Base-by-base conservation (phyloP, 2,888 invertebrate species). In the Apodemia hepburni region DNA sequence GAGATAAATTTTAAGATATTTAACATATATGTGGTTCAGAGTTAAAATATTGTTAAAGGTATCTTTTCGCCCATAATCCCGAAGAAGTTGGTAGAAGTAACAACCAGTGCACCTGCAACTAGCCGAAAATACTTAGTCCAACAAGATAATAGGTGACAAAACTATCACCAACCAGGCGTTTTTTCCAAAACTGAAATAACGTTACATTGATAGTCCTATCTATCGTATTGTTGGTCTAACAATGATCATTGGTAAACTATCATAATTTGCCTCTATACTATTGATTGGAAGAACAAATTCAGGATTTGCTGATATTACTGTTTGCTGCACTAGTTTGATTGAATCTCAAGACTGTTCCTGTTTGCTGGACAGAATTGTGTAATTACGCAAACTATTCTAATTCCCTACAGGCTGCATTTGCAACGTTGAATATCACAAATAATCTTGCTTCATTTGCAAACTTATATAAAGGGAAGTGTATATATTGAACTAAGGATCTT, bases 261-360 rank as follows among this genome's bases (percentile, higher is more conserved):
- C 8, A n/a, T 0, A 47, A 47, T 47, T 17, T 47, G 8, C 17
- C 17, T 47, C 8, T 47, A 47, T 17, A 47, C 0, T 47, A 58
- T 58, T 58, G 47, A 58, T 62, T 62, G 49, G 49, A n/a, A 45
- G 22, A 22, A 29, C 62, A 58, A 62, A 62, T 59, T 62, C 47
- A 15, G 35, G 22, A 49, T 59, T 62, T 62, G 58, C 62, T 62
- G 49, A 58, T 49, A 59, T 62, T 2, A 58, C 58, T 42, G 58
- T 49, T 18, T 18, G 22, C 35, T 22, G 54, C 58, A 59, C 58
- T 47, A 58, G 15, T 18, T 61, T 59, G 58, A 62, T 62, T 58
- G 58, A 62, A 62, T 59, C 58, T 59, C 35, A 27, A 12, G 47
- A 58, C n/a, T 49, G 42, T 38, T 45, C 18, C 22, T 62, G 45